phyloP scores from a whole-genome alignment of 2,797 vertebrate genomes.

The Enteromius trimaculatus region DNA sequence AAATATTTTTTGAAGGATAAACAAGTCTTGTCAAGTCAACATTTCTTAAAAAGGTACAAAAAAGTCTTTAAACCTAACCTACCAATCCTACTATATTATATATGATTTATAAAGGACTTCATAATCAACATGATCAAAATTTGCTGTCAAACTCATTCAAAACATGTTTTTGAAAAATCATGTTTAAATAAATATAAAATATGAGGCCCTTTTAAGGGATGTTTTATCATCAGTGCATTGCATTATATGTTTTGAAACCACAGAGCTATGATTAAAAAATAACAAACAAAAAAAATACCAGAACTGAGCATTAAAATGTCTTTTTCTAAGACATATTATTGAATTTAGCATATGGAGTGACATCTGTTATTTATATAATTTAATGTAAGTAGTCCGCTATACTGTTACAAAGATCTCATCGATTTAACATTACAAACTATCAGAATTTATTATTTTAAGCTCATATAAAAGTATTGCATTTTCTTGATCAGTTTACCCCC shows the following conservation, averaged over 20 bases:
- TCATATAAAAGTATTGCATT: not conserved
- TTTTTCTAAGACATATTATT: not conserved
- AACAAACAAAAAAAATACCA: too few relatives aligned
- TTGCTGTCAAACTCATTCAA: not conserved
- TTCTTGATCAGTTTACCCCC: not conserved
- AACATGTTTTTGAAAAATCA: not conserved
- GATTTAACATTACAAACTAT: not conserved
- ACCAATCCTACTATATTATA: not conserved
- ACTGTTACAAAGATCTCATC: not conserved
- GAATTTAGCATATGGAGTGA: not conserved
- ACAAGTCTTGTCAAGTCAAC: not conserved
- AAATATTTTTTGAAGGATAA: not conserved
- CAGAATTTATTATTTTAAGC: not conserved
- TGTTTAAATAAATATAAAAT: not conserved
- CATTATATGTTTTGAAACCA: not conserved
- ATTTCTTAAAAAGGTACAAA: not conserved
- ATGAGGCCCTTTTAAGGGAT: not conserved
- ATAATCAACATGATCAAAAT: not conserved
- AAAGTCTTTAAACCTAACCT: not conserved
- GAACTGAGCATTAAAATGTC: not conserved
- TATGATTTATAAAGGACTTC: not conserved
- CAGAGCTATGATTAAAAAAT: not conserved
- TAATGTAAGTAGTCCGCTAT: not conserved
- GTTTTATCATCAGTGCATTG: not conserved
- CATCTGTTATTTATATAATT: not conserved